These are phyloP conservation scores for Entomobrya multifasciata DNA, from an alignment of 2,888 invertebrate species.

Conservation along the genomic window DNA sequence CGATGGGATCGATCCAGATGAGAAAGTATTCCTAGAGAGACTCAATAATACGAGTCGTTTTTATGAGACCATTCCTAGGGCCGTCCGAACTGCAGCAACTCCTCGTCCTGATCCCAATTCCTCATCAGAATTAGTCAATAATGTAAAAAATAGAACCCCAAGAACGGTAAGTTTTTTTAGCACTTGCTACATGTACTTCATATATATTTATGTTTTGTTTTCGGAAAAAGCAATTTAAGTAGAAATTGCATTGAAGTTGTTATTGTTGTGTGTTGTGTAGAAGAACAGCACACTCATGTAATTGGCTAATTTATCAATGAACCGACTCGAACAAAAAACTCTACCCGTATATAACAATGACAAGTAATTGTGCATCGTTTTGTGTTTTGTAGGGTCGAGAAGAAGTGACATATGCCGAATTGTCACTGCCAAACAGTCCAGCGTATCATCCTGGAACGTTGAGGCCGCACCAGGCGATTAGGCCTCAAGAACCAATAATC, in stretches of 20 bases:
- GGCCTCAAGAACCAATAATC: slow-evolving; percentile 83
- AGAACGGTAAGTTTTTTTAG: slow-evolving; percentile 72
- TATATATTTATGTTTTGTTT: not conserved
- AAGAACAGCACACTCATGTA: not conserved
- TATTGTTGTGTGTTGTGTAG: slow-evolving; percentile 9
- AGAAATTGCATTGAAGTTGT: not conserved
- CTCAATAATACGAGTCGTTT: slow-evolving; percentile 79
- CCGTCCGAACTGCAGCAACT: slow-evolving; percentile 78
- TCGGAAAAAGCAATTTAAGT: slow-evolving; percentile 12
- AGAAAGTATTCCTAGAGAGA: slow-evolving; percentile 79
- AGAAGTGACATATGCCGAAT: slow-evolving; percentile 84
- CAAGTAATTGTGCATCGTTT: not conserved
- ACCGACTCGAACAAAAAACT: not conserved
- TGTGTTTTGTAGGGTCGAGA: slow-evolving; percentile 80
- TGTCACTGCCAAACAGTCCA: slow-evolving; percentile 82
- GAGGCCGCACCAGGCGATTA: slow-evolving; percentile 77
- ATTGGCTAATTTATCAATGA: slow-evolving; percentile 43
- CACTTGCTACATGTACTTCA: not conserved
- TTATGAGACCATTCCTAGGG: slow-evolving; percentile 79
- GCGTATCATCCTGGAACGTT: slow-evolving; percentile 77
- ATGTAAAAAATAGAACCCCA: slow-evolving; percentile 77
- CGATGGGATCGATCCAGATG: slow-evolving; percentile 80
- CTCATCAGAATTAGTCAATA: slow-evolving; percentile 78
- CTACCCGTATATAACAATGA: not conserved
- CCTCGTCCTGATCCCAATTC: slow-evolving; percentile 77